Base-by-base conservation (phyloP, 1,140 invertebrate species). In the Lepidostoma basale region DNA sequence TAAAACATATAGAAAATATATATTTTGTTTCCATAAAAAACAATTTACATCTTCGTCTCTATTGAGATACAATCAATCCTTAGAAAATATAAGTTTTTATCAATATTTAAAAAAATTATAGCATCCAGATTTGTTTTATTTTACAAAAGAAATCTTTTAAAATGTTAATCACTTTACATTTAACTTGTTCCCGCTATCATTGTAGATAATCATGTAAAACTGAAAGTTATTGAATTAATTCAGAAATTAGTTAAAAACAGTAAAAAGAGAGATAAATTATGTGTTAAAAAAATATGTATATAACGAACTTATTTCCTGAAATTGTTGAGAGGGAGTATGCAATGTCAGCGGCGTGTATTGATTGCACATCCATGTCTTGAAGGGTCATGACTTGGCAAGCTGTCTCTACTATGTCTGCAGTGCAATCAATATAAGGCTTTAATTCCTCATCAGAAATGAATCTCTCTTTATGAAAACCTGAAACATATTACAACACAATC, bases 331-430 rank as follows among this genome's bases (percentile, higher is more conserved):
- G 47, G 12, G 70, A 52, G 39, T 66, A 69, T 14, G 33, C 56
- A 26, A 69, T 62, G 33, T 72, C 67, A 16, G 63, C 67, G 12
- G 49, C 39, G 8, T 45, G 45, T 14, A 72, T 12, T 0, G 67
- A 40, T 9, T 62, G 39, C 12, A 56, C 33, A 66, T 72, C 67
- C 6, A 58, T 33, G 45, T 62, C 56, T 6, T 67, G 70, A 36
- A 72, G 58, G 28, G 45, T 49, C 6, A 72, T 30, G 12, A 56
- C 52, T 62, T 65, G 62, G 36, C 54, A 47, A 16, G 52, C 49
- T 58, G 28, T 45, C 20, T 72, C 67, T 36, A 67, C 63, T 42
- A 64, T 66, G 3, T 72, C 67, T 9, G 62, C 33, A 16, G 56
- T 66, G 33, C 60, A 44, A 18, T 66, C 26, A 12, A 72, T 18